Evolutionary conservation across 2,888 invertebrate species (phyloP), one percentile per base, ranked within the genome.

Genomic region (Hartigia nigra): DNA sequence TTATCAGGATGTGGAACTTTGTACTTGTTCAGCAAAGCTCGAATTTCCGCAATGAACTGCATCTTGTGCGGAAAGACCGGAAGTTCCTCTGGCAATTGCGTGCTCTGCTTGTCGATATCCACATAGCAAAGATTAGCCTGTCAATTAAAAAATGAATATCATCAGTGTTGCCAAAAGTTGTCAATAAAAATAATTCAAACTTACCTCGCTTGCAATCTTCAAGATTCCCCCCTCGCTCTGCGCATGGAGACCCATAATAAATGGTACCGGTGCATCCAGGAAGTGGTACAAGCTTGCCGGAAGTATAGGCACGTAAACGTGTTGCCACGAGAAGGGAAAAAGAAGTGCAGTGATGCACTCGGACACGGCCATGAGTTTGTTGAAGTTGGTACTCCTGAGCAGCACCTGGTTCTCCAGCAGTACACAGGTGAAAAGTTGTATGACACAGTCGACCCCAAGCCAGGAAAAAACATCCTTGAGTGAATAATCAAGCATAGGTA

Each of bases 221-320:
- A 92, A 86, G 80, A 91, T 89, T 75, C 92, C 91, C 23, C 92
- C 91, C 75, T 92, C 91, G 77, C 89, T 92, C 77, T 91, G 89
- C 39, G 90, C 91, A 77, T 94, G 94, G 69, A 95, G 91, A 89
- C 99, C 99, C 99, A 99, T 99, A 81, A 99, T 96, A 92, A 98
- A 99, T 69, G 99, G 99, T 77, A 99, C 99, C 0, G 99, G 99
- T 9, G 99, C 99, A 92, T 99, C 99, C 75, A 99, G 94, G 92
- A 99, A 99, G 91, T 99, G 98, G 91, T 97, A 96, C 81, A 98
- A 93, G 31, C 97, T 96, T 76, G 98, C 97, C 1, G 99, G 99
- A 87, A 99, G 93, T 89, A 99, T 98, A 37, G 99, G 99, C 81
- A 99, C 99, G 92, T 99, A 99, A 4, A 99, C 99, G 92, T 99